Conservation (phyloP, 2,888 invertebrate species). For the Frankliniella intonsa region DNA sequence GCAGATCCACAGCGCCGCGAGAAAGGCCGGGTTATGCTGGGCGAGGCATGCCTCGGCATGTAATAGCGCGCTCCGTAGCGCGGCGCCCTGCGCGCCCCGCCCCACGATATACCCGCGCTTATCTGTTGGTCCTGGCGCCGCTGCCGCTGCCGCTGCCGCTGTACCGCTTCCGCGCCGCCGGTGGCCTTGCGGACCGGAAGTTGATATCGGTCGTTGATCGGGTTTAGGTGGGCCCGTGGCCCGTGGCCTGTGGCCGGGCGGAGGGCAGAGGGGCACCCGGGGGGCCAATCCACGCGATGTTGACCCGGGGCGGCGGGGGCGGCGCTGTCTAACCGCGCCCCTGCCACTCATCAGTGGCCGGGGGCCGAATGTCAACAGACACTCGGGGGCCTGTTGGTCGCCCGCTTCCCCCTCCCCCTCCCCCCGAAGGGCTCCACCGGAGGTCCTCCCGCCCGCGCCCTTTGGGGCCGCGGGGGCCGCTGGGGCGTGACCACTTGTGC, state of each 20-base stretch:
- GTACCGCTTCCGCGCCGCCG: background rate
- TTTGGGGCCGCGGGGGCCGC: background rate
- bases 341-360: constrained; percentile 6
- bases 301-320: background rate
- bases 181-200: background rate
- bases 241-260: background rate
- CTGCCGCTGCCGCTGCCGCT: background rate
- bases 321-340: background rate
- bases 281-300: background rate
- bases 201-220: background rate
- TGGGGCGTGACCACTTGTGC: background rate
- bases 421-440: background rate
- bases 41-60: too few relatives aligned
- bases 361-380: constrained; percentile 12
- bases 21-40: too few relatives aligned
- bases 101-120: too few relatives aligned
- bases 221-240: too few relatives aligned
- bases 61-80: too few relatives aligned
- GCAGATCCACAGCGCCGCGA: background rate
- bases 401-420: background rate
- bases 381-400: background rate
- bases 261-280: too few relatives aligned
- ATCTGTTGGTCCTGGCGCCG: too few relatives aligned
- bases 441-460: background rate
- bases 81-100: too few relatives aligned